These are phyloP conservation scores for Orchesellides sinensis DNA, from an alignment of 2,888 invertebrate species.

Conservation along the genomic window DNA sequence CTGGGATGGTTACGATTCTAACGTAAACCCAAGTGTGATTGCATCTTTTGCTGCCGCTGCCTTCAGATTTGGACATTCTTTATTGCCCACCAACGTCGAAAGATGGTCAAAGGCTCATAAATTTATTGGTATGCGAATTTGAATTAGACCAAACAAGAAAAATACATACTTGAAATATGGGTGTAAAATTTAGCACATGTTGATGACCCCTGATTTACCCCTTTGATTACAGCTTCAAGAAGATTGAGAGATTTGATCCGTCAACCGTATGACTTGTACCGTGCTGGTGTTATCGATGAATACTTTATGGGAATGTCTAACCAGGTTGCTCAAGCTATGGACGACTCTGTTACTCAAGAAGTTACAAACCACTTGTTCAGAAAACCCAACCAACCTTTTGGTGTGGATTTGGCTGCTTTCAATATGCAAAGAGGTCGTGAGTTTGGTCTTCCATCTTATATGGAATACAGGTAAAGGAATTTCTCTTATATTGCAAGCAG, in stretches of 20 bases:
- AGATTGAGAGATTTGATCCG: constrained; percentile 91
- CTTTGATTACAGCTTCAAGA: constrained; percentile 84
- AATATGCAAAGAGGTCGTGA: constrained; percentile 96
- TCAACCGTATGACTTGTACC: constrained; percentile 92
- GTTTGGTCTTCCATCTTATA: constrained; percentile 93
- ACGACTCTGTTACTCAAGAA: constrained; percentile 90
- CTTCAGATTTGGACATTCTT: constrained; percentile 93
- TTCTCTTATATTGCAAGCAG: neutral
- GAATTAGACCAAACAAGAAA: neutral
- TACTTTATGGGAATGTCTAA: constrained; percentile 96
- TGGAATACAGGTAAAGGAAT: constrained; percentile 84
- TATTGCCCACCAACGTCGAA: constrained; percentile 93
- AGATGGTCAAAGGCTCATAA: constrained; percentile 97
- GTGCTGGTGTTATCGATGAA: constrained; percentile 93
- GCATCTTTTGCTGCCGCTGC: constrained; percentile 95
- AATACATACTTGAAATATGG: neutral
- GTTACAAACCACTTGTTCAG: constrained; percentile 95
- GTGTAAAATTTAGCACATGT: neutral
- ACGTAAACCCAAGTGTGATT: constrained; percentile 91
- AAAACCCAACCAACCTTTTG: constrained; percentile 80
- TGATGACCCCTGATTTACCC: constrained; percentile 75
- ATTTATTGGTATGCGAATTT: constrained; percentile 85
- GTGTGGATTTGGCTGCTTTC: constrained; percentile 93
- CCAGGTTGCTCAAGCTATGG: constrained; percentile 96
- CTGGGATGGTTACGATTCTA: constrained; percentile 90